These are phyloP conservation scores for Eurytoma californica DNA, from an alignment of 2,888 invertebrate genomes.

Conservation along the genomic window DNA sequence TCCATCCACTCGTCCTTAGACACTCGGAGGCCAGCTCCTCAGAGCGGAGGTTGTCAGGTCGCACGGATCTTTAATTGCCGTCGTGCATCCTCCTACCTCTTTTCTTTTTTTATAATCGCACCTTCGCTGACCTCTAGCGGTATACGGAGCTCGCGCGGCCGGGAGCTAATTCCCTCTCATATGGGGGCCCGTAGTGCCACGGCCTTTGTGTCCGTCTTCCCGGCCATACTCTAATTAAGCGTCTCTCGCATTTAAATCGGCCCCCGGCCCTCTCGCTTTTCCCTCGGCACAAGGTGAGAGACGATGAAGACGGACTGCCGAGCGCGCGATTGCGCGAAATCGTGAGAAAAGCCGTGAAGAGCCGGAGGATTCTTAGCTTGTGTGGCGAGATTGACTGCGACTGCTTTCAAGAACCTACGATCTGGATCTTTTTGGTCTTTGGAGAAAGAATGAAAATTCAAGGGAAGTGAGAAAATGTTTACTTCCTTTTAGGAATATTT, in stretches of 20 bases:
- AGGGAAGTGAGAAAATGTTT: too few species aligned
- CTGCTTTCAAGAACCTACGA: too few species aligned
- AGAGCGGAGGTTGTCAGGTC: background rate
- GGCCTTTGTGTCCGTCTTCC: background rate
- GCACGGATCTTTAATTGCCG: background rate
- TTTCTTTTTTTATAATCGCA: background rate
- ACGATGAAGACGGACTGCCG: conserved; percentile 1
- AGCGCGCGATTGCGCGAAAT: conserved; percentile 1
- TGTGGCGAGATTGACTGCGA: too few species aligned
- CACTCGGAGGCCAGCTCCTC: too few species aligned
- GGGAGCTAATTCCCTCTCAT: background rate
- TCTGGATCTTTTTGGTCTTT: too few species aligned
- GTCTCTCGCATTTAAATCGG: conserved; percentile 26
- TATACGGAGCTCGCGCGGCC: background rate
- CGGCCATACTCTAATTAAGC: conserved; percentile 20
- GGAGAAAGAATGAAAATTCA: too few species aligned
- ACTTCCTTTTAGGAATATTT: too few species aligned
- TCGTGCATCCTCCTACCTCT: background rate
- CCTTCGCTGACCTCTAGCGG: background rate
- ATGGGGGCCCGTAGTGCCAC: background rate
- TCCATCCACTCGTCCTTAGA: too few species aligned
- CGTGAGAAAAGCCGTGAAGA: background rate
- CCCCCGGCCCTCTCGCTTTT: background rate
- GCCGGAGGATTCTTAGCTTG: too few species aligned
- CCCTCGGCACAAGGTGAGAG: background rate